Evolutionary conservation across 2,113 vertebrate species (phyloP), one percentile per base, ranked within the genome.

Genomic region (Syngnathus floridae): DNA sequence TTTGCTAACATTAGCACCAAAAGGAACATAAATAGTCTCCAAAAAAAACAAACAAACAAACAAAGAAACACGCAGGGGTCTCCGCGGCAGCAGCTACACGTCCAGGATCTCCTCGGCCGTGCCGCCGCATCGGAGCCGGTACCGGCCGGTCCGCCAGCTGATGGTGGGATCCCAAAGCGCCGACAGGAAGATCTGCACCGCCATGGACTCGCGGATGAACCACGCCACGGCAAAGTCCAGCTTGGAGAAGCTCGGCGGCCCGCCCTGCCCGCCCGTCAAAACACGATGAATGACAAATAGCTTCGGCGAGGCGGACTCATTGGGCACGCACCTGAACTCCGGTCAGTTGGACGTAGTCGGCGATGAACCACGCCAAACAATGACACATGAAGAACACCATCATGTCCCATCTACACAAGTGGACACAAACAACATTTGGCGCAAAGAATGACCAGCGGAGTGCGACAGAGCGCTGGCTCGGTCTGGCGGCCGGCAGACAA

Each of bases 381-480:
- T 99, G 96, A 88, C 96, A 98, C 95, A 99, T 94, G 86, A 99
- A 98, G 91, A 98, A 97, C 13, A 97, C 96, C 95, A 99, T 96
- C 87, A 98, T 95, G 84, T 98, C 95, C 95, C 97, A 98, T 87
- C 92, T 93, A 77, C 91, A 66, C 56, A 68, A 59, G 62, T 10
- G 63, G 11, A 58, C 43, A 74, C 63, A 51, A 40, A 68, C 26
- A 40, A n/a, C 8, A 41, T 16, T 35, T 46, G 26, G 1, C 22
- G 22, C 22, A 22, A 22, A 22, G 22, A 31, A 31, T 31, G 26
- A 31, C 26, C 26, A 31, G 26, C 26, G 26, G 26, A 31, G 26
- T 31, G 26, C 26, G 26, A 31, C 26, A 31, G 26, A 31, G 26
- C 26, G 26, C 26, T 3, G 26, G 26, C 26, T 31, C 26, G 26